Evolutionary conservation across 2,797 vertebrate genomes (phyloP), one percentile per base, ranked within the genome.

Genomic region (Loris lydekkerianus): DNA sequence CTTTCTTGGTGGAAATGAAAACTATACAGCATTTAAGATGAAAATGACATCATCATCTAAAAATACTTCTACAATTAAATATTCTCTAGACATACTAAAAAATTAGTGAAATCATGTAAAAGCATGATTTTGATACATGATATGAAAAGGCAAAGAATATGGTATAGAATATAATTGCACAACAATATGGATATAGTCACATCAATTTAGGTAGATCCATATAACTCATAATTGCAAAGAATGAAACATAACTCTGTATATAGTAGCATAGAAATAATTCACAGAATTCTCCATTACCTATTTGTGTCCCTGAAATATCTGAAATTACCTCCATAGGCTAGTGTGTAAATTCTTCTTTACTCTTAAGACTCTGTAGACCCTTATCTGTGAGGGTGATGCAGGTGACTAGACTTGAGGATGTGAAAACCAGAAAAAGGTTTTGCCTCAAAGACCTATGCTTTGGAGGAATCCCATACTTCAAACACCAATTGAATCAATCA

Each of bases 11-110:
- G 14, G 18, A 94, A 15, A 13, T 34, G 7, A 49, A 34, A 43
- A 70, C 53, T 43, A 14, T 9, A 37, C 13, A 21, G 13, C 23
- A 73, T 31, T 61, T 92, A 40, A 14, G 34, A 95, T 40, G n/a
- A 72, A 61, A 25, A 43, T 20, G 18, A 25, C 2, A 58, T 23
- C 3, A 37, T 78, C 9, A n/a, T n/a, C 37, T 89, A 76, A 93
- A 93, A 91, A 82, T 88, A 56, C 2, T 40, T 82, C 60, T 77
- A 65, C 2, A n/a, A 75, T 70, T 82, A 89, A 93, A 10, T 81
- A 40, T 75, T 88, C 25, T 89, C 29, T 10, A 93, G 17, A 60
- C 37, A 29, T 40, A 91, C 13, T 63, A 80, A 81, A 1, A 86
- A 46, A 83, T 49, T 3, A 67, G 3, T 31, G 80, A 14, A 83